Conservation (phyloP, 2,888 invertebrate species). For the Elgonia sp. region DNA sequence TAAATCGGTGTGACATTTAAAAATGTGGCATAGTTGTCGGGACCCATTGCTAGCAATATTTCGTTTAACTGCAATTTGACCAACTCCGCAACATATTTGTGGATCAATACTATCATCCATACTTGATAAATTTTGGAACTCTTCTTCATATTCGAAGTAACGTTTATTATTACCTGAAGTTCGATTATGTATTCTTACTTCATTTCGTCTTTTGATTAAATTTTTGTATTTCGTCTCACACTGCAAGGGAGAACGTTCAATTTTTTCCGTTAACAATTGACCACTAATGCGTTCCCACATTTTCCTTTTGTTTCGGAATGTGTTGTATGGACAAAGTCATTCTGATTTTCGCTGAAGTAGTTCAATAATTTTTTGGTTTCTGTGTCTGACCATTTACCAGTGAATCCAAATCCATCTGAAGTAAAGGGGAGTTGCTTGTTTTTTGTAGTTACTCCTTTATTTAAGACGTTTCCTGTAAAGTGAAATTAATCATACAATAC, state of each 20-base stretch:
- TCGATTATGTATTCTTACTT: slow-evolving; percentile 29
- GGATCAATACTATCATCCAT: slow-evolving; percentile 59
- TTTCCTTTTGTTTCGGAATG: slow-evolving; percentile 39
- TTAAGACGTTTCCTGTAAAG: not conserved
- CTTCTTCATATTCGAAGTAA: slow-evolving; percentile 39
- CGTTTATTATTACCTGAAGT: slow-evolving; percentile 51
- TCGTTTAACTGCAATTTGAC: slow-evolving; percentile 17
- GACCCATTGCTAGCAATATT: slow-evolving; percentile 11
- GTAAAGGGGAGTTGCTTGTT: not conserved
- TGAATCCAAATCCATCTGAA: slow-evolving; percentile 24
- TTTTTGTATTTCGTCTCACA: slow-evolving; percentile 55
- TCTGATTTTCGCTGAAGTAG: slow-evolving; percentile 33
- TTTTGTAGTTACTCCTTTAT: not conserved
- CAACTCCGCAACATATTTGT: slow-evolving; percentile 41
- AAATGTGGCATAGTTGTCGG: not conserved
- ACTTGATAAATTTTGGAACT: slow-evolving; percentile 40
- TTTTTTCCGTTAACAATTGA: slow-evolving; percentile 16
- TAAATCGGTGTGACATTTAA: too few species aligned
- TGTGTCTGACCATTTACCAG: slow-evolving; percentile 28
- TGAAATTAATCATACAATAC: not conserved
- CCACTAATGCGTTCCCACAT: slow-evolving; percentile 53
- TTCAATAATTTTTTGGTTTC: slow-evolving; percentile 41
- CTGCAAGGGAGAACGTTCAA: slow-evolving; percentile 48
- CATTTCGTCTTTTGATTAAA: slow-evolving; percentile 47
- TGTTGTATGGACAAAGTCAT: slow-evolving; percentile 47